These are phyloP conservation scores for Myripristis jacobus DNA, from an alignment of 2,797 vertebrate genomes.

Conservation along the genomic window DNA sequence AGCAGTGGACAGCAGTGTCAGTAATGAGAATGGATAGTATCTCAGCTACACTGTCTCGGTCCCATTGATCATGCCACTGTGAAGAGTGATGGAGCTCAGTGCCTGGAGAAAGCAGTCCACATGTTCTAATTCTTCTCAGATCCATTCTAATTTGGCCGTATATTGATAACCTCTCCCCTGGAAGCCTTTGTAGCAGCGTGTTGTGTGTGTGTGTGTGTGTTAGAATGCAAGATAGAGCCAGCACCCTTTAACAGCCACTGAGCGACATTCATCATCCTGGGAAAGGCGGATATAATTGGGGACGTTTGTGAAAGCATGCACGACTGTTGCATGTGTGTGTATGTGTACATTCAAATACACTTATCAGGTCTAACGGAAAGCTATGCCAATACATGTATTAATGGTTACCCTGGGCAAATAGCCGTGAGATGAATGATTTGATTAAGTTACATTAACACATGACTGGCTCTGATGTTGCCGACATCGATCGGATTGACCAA, in stretches of 20 bases:
- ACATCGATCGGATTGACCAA: slow-evolving; percentile 62
- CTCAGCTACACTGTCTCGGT: slow-evolving; percentile 50
- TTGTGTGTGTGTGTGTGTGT: slow-evolving; percentile 34
- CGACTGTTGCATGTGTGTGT: slow-evolving; percentile 18
- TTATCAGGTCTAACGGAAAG: slow-evolving; percentile 55
- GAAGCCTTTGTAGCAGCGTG: slow-evolving; percentile 26
- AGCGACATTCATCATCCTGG: slow-evolving; percentile 56
- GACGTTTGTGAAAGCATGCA: slow-evolving; percentile 56
- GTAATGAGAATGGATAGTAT: slow-evolving; percentile 80
- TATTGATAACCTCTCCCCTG: slow-evolving; percentile 76
- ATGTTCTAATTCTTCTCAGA: slow-evolving; percentile 75
- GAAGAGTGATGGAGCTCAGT: slow-evolving; percentile 63
- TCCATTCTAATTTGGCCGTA: slow-evolving; percentile 81
- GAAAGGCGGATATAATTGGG: slow-evolving; percentile 45
- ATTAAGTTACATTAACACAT: slow-evolving; percentile 65
- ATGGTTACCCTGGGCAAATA: slow-evolving; percentile 52
- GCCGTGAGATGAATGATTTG: slow-evolving; percentile 70
- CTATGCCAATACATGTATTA: slow-evolving; percentile 61
- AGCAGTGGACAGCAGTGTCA: slow-evolving; percentile 52
- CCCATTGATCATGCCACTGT: slow-evolving; percentile 72
- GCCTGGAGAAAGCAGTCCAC: slow-evolving; percentile 50
- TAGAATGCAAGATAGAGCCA: slow-evolving; percentile 32
- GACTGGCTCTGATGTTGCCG: slow-evolving; percentile 43
- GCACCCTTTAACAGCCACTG: slow-evolving; percentile 31
- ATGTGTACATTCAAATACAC: slow-evolving; percentile 10